phyloP scores from a whole-genome alignment of 2,113 vertebrate genomes.

The Geococcyx californianus region DNA sequence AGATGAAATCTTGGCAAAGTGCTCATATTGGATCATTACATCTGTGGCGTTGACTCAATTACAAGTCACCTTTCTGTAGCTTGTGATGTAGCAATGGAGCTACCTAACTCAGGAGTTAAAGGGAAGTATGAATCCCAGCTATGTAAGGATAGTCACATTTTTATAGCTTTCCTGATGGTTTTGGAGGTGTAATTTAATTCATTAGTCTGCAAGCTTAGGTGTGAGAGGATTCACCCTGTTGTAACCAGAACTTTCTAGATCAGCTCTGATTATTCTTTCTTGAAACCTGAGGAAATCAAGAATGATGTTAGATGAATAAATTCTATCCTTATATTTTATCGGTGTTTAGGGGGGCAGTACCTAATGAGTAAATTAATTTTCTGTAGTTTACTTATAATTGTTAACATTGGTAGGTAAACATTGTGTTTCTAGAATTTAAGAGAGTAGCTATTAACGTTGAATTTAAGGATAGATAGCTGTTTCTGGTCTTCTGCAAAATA shows the following conservation, averaged over 20 bases:
- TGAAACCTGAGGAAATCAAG: background rate
- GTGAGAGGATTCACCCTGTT: background rate
- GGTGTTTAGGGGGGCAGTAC: background rate
- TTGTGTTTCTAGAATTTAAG: background rate
- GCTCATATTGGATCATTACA: background rate
- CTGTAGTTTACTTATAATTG: background rate
- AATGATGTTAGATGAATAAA: background rate
- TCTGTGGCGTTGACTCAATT: background rate
- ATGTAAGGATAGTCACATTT: background rate
- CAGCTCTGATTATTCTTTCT: background rate
- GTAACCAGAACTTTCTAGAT: background rate
- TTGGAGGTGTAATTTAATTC: background rate
- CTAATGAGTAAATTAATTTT: background rate
- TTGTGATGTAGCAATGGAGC: background rate
- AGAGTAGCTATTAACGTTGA: background rate
- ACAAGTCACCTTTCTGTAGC: background rate
- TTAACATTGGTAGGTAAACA: background rate
- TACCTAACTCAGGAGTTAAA: background rate
- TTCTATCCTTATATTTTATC: background rate
- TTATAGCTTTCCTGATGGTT: background rate
- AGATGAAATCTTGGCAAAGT: background rate
- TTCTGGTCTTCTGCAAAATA: background rate
- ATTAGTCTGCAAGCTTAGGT: background rate
- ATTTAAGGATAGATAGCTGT: background rate
- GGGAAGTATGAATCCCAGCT: background rate